Conservation (phyloP, 2,797 vertebrate species). For the Anguilla megastoma region DNA sequence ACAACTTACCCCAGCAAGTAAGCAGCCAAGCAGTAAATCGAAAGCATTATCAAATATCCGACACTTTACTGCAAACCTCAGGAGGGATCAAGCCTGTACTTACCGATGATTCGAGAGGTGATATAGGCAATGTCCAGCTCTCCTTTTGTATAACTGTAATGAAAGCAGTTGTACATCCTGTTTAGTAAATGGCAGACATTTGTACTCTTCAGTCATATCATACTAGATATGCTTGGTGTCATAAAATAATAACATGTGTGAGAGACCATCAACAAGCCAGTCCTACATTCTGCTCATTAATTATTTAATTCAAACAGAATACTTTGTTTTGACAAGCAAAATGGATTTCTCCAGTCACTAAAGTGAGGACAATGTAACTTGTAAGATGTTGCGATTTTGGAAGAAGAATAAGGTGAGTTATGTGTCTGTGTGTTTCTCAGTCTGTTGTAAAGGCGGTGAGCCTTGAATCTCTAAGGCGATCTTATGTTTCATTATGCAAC, state of each 20-base stretch:
- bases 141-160: conserved; percentile 91
- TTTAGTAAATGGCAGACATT: neutral
- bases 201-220: neutral
- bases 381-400: neutral
- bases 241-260: neutral
- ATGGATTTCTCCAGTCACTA: neutral
- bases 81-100: conserved; percentile 47
- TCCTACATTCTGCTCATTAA: neutral
- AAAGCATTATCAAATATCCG: neutral
- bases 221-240: neutral
- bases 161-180: conserved; percentile 33
- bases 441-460: neutral
- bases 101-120: conserved; percentile 97
- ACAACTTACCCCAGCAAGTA: neutral
- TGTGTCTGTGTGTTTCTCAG: conserved; percentile 5
- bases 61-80: neutral
- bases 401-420: neutral
- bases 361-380: neutral
- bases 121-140: conserved; percentile 97
- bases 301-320: neutral
- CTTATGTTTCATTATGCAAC: conserved; percentile 44
- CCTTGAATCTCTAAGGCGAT: neutral
- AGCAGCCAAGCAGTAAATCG: conserved; percentile 15
- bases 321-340: neutral
- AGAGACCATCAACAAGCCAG: neutral